Percentiles rank a stretch among this genome's conserved stretches.
These are phyloP conservation scores for Triops cancriformis DNA, from an alignment of 1,140 invertebrate species.

Conservation along the genomic window DNA sequence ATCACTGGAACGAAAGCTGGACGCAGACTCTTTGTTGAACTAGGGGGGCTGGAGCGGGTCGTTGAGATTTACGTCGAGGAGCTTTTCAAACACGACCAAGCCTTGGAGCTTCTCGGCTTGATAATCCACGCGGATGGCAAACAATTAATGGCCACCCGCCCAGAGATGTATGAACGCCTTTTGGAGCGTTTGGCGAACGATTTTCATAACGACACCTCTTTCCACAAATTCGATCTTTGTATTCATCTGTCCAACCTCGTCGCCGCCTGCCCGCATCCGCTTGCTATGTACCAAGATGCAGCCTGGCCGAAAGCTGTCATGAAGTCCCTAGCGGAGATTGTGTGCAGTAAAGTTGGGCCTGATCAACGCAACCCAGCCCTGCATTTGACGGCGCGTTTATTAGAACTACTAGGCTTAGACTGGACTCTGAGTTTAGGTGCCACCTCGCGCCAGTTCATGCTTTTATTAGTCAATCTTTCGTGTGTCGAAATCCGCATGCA, in stretches of 20 bases:
- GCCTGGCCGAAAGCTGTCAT: constrained; percentile 51
- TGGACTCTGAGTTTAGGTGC: constrained; percentile 64
- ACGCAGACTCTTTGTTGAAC: constrained; percentile 61
- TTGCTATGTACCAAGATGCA: constrained; percentile 24
- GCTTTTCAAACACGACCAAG: constrained; percentile 77
- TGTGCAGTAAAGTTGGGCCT: constrained; percentile 76
- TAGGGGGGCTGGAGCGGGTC: constrained; percentile 67
- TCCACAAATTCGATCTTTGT: constrained; percentile 78
- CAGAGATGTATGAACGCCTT: constrained; percentile 67
- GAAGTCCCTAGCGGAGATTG: constrained; percentile 50
- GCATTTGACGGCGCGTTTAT: constrained; percentile 64
- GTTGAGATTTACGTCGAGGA: constrained; percentile 73
- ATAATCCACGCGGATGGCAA: constrained; percentile 58
- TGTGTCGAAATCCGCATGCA: constrained; percentile 89
- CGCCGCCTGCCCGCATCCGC: neutral
- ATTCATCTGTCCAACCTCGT: constrained; percentile 44
- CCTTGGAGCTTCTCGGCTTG: constrained; percentile 62
- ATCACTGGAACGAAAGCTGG: constrained; percentile 63
- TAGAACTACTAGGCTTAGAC: constrained; percentile 73
- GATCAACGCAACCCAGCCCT: constrained; percentile 78
- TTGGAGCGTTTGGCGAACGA: constrained; percentile 73
- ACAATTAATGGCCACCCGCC: constrained; percentile 39
- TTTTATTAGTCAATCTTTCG: constrained; percentile 72
- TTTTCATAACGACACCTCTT: constrained; percentile 75
- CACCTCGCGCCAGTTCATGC: constrained; percentile 58